Evolutionary conservation across 2,113 vertebrate genomes (phyloP).

Genomic region (Sclerurus mexicanus): DNA sequence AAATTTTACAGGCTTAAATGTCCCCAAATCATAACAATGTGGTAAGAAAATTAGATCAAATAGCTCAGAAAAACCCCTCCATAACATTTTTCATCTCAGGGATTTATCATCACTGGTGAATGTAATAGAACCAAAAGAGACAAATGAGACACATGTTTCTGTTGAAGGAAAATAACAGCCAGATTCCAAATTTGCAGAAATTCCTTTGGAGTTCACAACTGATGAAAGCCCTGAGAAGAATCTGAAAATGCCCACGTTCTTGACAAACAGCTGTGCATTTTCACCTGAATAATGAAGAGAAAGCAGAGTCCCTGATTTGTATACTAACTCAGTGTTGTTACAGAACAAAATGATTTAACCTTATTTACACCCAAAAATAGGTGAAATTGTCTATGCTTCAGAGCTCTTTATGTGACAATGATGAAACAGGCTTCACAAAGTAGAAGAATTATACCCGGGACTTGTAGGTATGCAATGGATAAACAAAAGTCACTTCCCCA

Average conservation of each 20-base stretch:
- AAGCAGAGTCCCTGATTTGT: not conserved
- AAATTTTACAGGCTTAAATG: not conserved
- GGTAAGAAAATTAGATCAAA: not conserved
- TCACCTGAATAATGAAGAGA: not conserved
- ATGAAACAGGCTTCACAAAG: not conserved
- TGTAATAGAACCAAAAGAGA: not conserved
- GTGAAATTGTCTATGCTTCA: not conserved
- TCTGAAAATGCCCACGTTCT: not conserved
- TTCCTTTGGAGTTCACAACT: not conserved
- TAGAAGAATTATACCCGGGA: not conserved
- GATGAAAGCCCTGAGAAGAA: not conserved
- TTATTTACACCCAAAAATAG: not conserved
- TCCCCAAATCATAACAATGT: not conserved
- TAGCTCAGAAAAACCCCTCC: not conserved
- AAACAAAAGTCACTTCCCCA: not conserved
- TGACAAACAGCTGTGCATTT: not conserved
- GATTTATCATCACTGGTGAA: not conserved
- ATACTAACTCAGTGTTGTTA: not conserved
- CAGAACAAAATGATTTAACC: not conserved
- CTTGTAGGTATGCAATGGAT: not conserved
- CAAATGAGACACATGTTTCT: not conserved
- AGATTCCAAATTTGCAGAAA: not conserved
- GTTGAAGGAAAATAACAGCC: not conserved
- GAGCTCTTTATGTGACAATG: not conserved
- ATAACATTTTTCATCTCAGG: not conserved